phyloP scores from a whole-genome alignment of 2,797 vertebrate species.

The Amazonetta brasiliensis region DNA sequence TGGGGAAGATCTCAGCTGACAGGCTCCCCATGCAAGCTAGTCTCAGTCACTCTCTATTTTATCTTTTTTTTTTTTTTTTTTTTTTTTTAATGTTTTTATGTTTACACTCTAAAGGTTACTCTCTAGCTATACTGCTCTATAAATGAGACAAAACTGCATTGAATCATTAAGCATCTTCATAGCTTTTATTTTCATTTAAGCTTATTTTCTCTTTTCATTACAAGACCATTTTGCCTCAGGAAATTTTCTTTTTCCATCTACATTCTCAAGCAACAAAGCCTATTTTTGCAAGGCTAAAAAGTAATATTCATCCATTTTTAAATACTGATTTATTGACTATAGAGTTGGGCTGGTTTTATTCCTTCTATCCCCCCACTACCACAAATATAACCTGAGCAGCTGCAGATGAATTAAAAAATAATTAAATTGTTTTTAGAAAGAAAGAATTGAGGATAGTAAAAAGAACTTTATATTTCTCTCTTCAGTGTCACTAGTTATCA shows the following conservation, averaged over 20 bases:
- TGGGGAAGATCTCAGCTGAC: not conserved
- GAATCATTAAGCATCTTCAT: not conserved
- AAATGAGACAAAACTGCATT: not conserved
- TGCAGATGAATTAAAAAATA: constrained; percentile 70
- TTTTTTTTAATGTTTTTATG: accelerated
- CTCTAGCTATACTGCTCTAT: not conserved
- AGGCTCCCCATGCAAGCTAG: not conserved
- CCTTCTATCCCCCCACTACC: not conserved
- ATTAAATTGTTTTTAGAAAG: constrained; percentile 36
- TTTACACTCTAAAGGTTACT: not conserved
- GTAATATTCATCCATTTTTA: constrained; percentile 57
- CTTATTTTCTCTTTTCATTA: constrained; percentile 36
- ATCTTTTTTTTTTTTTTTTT: too few relatives aligned
- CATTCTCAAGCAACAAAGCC: not conserved
- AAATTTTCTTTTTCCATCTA: constrained; percentile 14
- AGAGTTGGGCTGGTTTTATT: constrained; percentile 25
- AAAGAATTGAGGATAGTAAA: not conserved
- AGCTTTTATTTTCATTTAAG: constrained; percentile 32
- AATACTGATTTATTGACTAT: constrained; percentile 38
- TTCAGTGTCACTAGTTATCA: not conserved
- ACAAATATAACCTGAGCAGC: constrained; percentile 45
- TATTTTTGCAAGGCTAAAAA: constrained; percentile 17
- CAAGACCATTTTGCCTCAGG: constrained; percentile 38
- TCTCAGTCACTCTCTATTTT: not conserved
- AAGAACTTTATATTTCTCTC: constrained; percentile 32